Evolutionary conservation across 2,888 invertebrate genomes (phyloP).

Genomic region (Drosophila anceps): DNA sequence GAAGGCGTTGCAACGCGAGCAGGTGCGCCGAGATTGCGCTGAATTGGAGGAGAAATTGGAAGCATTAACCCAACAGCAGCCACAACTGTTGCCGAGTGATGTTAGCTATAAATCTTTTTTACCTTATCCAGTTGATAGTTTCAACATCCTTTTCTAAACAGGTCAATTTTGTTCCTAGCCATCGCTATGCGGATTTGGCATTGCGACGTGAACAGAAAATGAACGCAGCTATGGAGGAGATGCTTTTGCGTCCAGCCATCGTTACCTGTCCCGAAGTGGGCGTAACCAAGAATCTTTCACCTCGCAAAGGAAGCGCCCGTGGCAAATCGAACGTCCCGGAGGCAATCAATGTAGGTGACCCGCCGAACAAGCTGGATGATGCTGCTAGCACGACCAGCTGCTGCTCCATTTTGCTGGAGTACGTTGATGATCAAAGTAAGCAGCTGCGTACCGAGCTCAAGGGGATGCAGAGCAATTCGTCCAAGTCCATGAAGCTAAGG

Average conservation of each 20-base stretch:
- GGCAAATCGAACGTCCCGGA: constrained; percentile 9
- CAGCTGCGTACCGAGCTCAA: constrained; percentile 80
- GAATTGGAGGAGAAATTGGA: constrained; percentile 86
- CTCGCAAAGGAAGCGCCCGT: not conserved
- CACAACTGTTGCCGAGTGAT: constrained; percentile 70
- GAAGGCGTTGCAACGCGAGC: constrained; percentile 86
- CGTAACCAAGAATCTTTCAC: not conserved
- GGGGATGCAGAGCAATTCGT: constrained; percentile 58
- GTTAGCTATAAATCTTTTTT: constrained; percentile 54
- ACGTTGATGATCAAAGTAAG: constrained; percentile 82
- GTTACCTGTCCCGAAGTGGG: constrained; percentile 82
- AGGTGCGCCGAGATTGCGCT: constrained; percentile 86
- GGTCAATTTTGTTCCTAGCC: constrained; percentile 85
- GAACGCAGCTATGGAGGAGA: constrained; percentile 86
- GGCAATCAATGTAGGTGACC: constrained; percentile 70
- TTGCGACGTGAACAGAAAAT: constrained; percentile 86
- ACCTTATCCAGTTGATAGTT: not conserved
- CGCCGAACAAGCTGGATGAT: constrained; percentile 30
- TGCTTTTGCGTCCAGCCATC: constrained; percentile 81
- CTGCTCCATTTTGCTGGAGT: constrained; percentile 81
- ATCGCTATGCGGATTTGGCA: constrained; percentile 85
- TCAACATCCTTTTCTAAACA: constrained; percentile 32
- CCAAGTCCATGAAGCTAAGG: constrained; percentile 71
- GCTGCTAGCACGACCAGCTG: constrained; percentile 77
- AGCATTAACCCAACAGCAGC: constrained; percentile 84